Evolutionary conservation across 2,797 vertebrate genomes (phyloP).

Genomic region (Rousettus madagascariensis): DNA sequence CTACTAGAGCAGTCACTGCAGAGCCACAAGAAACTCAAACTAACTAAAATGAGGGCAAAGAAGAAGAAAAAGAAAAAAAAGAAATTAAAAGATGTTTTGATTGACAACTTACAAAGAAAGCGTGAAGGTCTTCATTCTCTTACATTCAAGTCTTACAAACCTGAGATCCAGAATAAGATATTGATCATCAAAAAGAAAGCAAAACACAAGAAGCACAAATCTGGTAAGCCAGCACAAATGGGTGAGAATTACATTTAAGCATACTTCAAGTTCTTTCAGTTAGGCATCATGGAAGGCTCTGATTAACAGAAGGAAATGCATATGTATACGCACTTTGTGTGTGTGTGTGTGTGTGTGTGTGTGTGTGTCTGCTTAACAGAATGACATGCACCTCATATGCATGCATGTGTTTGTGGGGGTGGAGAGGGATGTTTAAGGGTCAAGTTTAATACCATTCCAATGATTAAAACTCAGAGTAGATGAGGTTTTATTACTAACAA

Average conservation of each 20-base stretch:
- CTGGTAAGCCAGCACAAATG: slow-evolving; percentile 86
- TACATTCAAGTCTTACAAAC: slow-evolving; percentile 86
- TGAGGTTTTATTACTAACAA: slow-evolving; percentile 19
- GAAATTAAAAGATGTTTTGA: slow-evolving; percentile 87
- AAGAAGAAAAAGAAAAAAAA: slow-evolving; percentile 95
- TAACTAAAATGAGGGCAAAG: slow-evolving; percentile 86
- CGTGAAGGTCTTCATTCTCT: slow-evolving; percentile 85
- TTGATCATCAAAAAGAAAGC: slow-evolving; percentile 90
- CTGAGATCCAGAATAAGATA: slow-evolving; percentile 86
- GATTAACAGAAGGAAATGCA: slow-evolving; percentile 11
- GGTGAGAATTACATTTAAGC: not conserved
- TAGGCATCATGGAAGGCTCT: not conserved
- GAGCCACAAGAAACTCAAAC: slow-evolving; percentile 82
- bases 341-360: not conserved
- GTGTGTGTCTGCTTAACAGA: not conserved
- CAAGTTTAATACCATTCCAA: slow-evolving; percentile 26
- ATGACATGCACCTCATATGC: too few relatives aligned
- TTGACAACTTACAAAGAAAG: slow-evolving; percentile 85
- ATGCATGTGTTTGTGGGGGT: too few relatives aligned
- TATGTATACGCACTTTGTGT: not conserved
- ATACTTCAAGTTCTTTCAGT: not conserved
- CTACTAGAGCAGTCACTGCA: slow-evolving; percentile 80
- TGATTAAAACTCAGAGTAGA: not conserved
- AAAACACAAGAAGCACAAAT: slow-evolving; percentile 93
- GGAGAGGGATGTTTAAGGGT: not conserved